Evolutionary conservation across 2,888 invertebrate genomes (phyloP).

Genomic region (Achlya flavicornis): DNA sequence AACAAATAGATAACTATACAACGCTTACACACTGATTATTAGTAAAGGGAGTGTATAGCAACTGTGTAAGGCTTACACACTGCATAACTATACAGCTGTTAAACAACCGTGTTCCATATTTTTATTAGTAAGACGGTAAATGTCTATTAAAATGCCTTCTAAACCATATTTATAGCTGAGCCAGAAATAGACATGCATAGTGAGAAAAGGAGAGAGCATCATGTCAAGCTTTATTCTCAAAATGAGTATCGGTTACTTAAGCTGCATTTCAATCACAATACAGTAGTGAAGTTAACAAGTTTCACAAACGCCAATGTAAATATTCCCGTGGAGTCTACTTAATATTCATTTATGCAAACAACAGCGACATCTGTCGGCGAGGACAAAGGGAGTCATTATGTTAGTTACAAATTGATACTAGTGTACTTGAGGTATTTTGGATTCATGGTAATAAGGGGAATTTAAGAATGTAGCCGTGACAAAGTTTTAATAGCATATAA

Average conservation of each 20-base stretch:
- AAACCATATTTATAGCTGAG: too few species aligned
- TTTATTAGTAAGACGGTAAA: too few species aligned
- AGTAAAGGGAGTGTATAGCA: too few species aligned
- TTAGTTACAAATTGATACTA: slow-evolving; percentile 33
- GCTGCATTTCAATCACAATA: slow-evolving; percentile 2
- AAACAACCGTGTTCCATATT: too few species aligned
- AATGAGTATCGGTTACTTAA: slow-evolving; percentile 10
- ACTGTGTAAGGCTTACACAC: too few species aligned
- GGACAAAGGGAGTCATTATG: slow-evolving; percentile 34
- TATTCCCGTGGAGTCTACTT: slow-evolving; percentile 26
- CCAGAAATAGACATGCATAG: too few species aligned
- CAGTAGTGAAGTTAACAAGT: slow-evolving; percentile 14
- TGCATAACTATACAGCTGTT: too few species aligned
- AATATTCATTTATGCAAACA: slow-evolving; percentile 48
- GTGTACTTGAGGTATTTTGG: slow-evolving; percentile 11
- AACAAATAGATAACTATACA: too few species aligned
- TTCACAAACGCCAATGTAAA: slow-evolving; percentile 22
- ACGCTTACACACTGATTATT: too few species aligned
- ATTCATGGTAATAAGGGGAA: slow-evolving; percentile 10
- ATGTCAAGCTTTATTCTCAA: background rate
- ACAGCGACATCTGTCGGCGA: slow-evolving; percentile 39
- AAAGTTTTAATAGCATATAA: too few species aligned
- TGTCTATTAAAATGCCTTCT: too few species aligned
- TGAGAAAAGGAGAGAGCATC: too few species aligned
- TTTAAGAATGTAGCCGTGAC: background rate